Base-by-base conservation (phyloP, 92 coral and sea anemone genomes). In the Muricea muricata region DNA sequence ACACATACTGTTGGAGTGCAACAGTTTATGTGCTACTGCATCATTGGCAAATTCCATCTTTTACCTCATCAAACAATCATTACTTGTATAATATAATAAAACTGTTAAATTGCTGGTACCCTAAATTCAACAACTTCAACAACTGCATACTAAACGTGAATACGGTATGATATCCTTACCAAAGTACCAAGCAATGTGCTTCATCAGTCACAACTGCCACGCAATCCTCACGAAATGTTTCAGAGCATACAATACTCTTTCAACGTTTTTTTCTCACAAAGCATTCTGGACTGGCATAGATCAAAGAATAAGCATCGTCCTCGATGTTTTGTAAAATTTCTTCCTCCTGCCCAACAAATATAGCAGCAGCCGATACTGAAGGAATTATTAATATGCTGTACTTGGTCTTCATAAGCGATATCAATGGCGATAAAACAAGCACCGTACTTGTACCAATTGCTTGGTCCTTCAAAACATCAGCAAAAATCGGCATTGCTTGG, bases 351-450 rank as follows among this genome's bases (percentile, higher is more conserved):
- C 33, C 39, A 25, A 10, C 20, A 11, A 63, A 63, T 63, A 63
- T 63, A 7, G 10, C 70, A 63, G 70, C 70, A 31, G 70, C 70
- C 12, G 70, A 63, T 7, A 25, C 70, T n/a, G 39, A 63, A 63
- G 12, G 32, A 10, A 10, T 63, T 32, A 32, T 63, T 63, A 32
- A 63, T n/a, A 31, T 63, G 70, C 70, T 31, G 12, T 4, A 63
- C 17, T 63, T 63, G 70, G 70, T 63, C 70, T 63, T 4, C 17
- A 63, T 63, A 6, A 63, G 70, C 9, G 70, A 63, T n/a, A 63
- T 2, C 39, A 63, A 25, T 4, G 70, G 70, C 32, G 70, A 63
- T 4, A 63, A 11, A 25, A 63, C 39, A 31, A 63, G 70, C 70
- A 63, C 70, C 24, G 70, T 63, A 63, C 70, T 63, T 65, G 72